These are phyloP conservation scores for Papilio gigon DNA, from an alignment of 2,888 invertebrate species.

Conservation along the genomic window DNA sequence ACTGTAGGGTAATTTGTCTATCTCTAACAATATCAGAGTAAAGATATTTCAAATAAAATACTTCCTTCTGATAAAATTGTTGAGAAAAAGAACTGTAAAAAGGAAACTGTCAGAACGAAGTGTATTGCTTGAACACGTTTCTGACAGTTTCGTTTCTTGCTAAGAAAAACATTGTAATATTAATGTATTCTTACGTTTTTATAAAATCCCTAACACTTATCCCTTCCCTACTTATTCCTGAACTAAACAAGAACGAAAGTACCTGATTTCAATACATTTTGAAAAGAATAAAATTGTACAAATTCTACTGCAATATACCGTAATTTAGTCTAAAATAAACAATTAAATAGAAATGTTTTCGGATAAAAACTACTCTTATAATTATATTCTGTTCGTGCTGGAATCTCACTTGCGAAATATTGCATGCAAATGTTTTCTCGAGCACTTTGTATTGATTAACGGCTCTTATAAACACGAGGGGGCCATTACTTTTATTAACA, in stretches of 20 bases:
- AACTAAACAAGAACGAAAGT: too few species aligned
- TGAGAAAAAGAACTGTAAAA: background rate
- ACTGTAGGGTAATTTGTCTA: background rate
- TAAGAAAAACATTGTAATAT: background rate
- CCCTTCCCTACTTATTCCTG: too few species aligned
- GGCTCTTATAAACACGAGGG: background rate
- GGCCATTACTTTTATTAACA: conserved; percentile 5
- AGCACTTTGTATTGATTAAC: conserved; percentile 17
- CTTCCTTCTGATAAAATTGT: background rate
- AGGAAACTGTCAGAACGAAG: conserved; percentile 1
- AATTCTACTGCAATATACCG: background rate
- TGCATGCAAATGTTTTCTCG: conserved; percentile 11
- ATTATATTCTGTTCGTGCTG: background rate
- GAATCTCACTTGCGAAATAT: conserved; percentile 9
- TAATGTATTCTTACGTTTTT: background rate
- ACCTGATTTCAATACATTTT: background rate
- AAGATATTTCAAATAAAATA: background rate
- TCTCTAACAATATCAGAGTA: background rate
- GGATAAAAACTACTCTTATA: background rate
- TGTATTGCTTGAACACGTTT: background rate
- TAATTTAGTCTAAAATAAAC: background rate
- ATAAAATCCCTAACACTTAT: too few species aligned
- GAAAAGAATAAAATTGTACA: background rate
- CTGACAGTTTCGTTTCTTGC: background rate
- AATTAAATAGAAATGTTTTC: background rate